Base-by-base conservation (phyloP, 1,140 invertebrate species). In the Aphelinus certus region DNA sequence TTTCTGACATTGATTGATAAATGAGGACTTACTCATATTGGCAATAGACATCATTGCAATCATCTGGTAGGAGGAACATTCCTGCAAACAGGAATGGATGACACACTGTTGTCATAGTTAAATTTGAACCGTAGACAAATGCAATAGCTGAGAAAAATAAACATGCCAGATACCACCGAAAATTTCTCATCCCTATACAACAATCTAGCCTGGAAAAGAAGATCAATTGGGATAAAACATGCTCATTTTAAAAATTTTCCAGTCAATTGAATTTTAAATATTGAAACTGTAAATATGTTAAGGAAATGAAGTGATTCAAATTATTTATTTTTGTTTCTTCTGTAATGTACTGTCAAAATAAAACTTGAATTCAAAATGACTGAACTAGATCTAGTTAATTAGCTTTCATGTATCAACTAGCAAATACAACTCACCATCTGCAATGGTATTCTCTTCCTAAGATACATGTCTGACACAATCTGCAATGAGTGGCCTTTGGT, bases 31-130 rank as follows among this genome's bases (percentile, higher is more conserved):
- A 93, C 92, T 91, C 87, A 77, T 91, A 89, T 75, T 92, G 89
- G 84, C 90, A 88, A 84, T 93, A 93, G 5, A 92, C 92, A 84
- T 93, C 91, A 73, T 90, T 91, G 83, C 93, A 94, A 78, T 93
- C 90, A 81, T 93, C 91, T 3, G 93, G 93, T 79, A 94, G 81
- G 56, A 93, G 85, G 75, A 93, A 87, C 6, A 88, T 88, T 49
- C 89, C 90, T 80, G 91, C 89, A 6, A 92, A 81, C 80, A 90
- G 88, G 78, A 91, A 92, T 2, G 92, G 92, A 86, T 93, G 92
- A 79, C 93, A 94, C 2, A 93, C 89, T 49, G 91, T 92, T 2
- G 93, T 94, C 70, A 94, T 87, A 2, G 91, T 92, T 73, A 94
- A 87, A 85, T 93, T 92, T 1, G 92, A 91, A 62, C 92, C 92